phyloP scores from a whole-genome alignment of 92 coral and sea anemone genomes.

The Epizoanthus scotinus region DNA sequence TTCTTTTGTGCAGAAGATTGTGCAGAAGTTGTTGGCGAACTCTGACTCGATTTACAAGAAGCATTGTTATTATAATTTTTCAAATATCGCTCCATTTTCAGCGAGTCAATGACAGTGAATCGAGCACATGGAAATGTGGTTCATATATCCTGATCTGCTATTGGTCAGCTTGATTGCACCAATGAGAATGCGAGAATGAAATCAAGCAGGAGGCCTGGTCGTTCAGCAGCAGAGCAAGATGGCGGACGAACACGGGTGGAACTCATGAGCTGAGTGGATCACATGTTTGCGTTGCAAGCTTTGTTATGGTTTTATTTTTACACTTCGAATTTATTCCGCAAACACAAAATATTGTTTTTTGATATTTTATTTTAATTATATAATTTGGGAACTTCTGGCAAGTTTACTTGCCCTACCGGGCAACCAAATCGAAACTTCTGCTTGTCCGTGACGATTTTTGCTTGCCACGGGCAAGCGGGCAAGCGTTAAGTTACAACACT shows the following conservation, averaged over 20 bases:
- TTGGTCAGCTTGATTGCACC: constrained; percentile 28
- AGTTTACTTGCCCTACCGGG: constrained; percentile 42
- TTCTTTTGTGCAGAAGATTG: constrained; percentile 44
- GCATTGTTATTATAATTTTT: constrained; percentile 24
- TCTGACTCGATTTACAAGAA: constrained; percentile 13
- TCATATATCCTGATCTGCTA: constrained; percentile 10
- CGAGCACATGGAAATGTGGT: constrained; percentile 15
- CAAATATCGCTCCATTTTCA: constrained; percentile 42
- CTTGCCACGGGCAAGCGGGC: constrained; percentile 21
- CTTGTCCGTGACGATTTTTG: constrained; percentile 41
- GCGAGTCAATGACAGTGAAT: constrained; percentile 11
- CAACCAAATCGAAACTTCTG: constrained; percentile 36
- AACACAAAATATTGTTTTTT: constrained; percentile 9
- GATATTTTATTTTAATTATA: too few species aligned
- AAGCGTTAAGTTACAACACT: too few species aligned
- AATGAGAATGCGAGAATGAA: constrained; percentile 14
- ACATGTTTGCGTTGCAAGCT: constrained; percentile 2
- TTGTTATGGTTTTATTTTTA: constrained; percentile 17
- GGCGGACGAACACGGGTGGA: not conserved
- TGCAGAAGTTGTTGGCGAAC: constrained; percentile 34
- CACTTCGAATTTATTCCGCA: constrained; percentile 16
- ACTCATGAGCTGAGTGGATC: not conserved
- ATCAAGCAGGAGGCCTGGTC: constrained; percentile 10
- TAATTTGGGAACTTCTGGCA: constrained; percentile 25
- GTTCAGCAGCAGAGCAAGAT: constrained; percentile 1